Base-by-base conservation (phyloP, 2,113 vertebrate species). In the Epinephelus moara region DNA sequence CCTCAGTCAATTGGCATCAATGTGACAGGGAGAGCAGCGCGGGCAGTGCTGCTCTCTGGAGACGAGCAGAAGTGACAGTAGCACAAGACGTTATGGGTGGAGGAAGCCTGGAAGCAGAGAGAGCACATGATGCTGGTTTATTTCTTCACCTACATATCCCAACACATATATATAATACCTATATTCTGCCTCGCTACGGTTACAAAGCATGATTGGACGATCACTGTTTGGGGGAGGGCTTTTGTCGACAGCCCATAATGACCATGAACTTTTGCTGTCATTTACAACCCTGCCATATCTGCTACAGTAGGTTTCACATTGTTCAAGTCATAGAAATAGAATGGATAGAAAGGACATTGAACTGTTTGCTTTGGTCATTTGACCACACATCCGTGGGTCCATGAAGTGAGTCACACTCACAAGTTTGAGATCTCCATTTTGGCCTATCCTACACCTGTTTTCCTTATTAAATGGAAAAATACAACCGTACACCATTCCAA, bases 1-100 rank as follows among this genome's bases (percentile, higher is more conserved):
- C 85, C 84, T 89, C 72, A 87, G 86, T 94, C 93, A 89, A 90
- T 92, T 94, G 92, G 86, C 84, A 75, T 89, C 78, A 75, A 23
- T 70, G 77, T 91, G 88, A 91, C 81, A 70, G 84, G 37, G 33
- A 75, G 81, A 75, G 68, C 72, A 72, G 70, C 53, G 19, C 21
- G 37, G 84, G 49, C 61, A 74, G 49, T 1, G 56, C 57, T 76
- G 60, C 50, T 82, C 83, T 47, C 60, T 21, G 85, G 68, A 82
- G 88, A 78, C 21, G 0, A 50, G 72, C 52, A 21, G n/a, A 47
- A 49, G 70, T 63, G 52, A 60, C 57, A 64, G 81, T 78, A 59
- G 18, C n/a, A 5, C 23, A 14, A 59, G 45, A 27, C 52, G 30
- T 64, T 64, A n/a, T 25, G 57, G 27, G 27, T 52, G 21, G 50